Evolutionary conservation across 2,113 vertebrate species (phyloP), one percentile per base, ranked within the genome.

Genomic region (Tenrec ecaudatus): DNA sequence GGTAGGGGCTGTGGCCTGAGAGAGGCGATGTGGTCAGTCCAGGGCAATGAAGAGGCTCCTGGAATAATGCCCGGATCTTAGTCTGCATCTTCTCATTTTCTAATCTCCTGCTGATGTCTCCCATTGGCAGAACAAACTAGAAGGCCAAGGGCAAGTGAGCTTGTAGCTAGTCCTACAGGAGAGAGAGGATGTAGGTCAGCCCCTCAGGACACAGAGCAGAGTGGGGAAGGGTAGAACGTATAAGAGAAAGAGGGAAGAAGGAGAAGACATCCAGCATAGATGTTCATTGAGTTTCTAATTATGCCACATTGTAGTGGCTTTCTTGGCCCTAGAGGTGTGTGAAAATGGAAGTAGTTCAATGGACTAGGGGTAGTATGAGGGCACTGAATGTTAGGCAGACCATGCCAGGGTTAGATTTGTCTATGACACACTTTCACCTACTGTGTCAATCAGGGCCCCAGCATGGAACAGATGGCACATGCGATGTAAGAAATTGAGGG

Each of bases 401-500:
- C 79, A 68, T 8, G 76, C 58, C 71, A 36, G 33, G 60, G 62
- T 85, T 79, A 78, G 60, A 91, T 62, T 69, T 86, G 33, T 38
- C 31, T 78, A 36, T 53, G 95, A 93, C 38, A 66, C 90, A 47
- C 47, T 92, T 94, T 86, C 36, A 58, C 40, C 62, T 86, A 36
- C 62, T n/a, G 79, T 75, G 85, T 82, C 82, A 90, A 9, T 88
- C 82, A 92, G 82, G 31, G 33, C 77, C 79, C 38, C 88, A 73
- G 90, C 62, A 80, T 89, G 91, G 93, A 82, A 82, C 57, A 94
- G 86, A 92, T 80, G 96, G 82, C 10, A 83, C 36, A 36, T 27
- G 53, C 64, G 23, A 27, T 38, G 33, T 17, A 84, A 93, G 68
- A 22, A 89, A 89, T 71, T 60, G 36, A 85, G 36, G 58, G 85